Percentiles rank a stretch among this genome's conserved stretches.
These are phyloP conservation scores for Linepithema humile DNA, from an alignment of 1,140 invertebrate genomes.

Conservation along the genomic window DNA sequence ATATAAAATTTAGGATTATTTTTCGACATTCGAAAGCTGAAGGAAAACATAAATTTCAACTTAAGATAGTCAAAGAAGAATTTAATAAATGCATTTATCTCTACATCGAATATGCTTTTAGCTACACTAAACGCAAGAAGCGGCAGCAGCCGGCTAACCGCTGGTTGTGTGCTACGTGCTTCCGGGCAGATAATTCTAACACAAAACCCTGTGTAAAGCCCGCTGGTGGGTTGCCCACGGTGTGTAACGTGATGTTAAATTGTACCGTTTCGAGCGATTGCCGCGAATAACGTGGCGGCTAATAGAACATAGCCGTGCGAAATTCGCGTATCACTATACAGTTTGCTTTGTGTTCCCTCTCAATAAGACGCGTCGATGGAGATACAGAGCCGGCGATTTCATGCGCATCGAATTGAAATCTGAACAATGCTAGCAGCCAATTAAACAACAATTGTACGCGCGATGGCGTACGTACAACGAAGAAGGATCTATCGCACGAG, in stretches of 20 bases:
- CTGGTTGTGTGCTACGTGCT: constrained; percentile 39
- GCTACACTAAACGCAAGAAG: constrained; percentile 12
- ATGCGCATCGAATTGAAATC: constrained; percentile 55
- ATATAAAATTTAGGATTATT: background rate
- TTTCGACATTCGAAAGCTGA: no score
- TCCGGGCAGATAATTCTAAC: constrained; percentile 53
- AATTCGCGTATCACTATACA: constrained; percentile 48
- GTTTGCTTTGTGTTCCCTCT: constrained; percentile 49
- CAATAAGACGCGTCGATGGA: constrained; percentile 53
- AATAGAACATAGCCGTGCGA: constrained; percentile 54
- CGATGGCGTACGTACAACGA: background rate
- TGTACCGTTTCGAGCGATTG: constrained; percentile 55
- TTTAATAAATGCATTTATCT: constrained; percentile 18
- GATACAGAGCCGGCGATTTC: constrained; percentile 48
- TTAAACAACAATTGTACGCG: background rate
- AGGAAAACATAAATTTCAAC: background rate
- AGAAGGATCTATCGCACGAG: background rate
- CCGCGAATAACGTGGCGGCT: constrained; percentile 56
- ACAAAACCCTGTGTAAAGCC: constrained; percentile 53
- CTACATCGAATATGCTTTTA: background rate
- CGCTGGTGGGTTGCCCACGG: constrained; percentile 5
- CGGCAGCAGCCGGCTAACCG: constrained; percentile 24
- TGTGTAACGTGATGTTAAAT: constrained; percentile 56
- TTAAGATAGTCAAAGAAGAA: background rate
- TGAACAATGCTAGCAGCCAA: constrained; percentile 41